Evolutionary conservation across 2,797 vertebrate genomes (phyloP), one percentile per base, ranked within the genome.

Genomic region (Champsocephalus gunnari): DNA sequence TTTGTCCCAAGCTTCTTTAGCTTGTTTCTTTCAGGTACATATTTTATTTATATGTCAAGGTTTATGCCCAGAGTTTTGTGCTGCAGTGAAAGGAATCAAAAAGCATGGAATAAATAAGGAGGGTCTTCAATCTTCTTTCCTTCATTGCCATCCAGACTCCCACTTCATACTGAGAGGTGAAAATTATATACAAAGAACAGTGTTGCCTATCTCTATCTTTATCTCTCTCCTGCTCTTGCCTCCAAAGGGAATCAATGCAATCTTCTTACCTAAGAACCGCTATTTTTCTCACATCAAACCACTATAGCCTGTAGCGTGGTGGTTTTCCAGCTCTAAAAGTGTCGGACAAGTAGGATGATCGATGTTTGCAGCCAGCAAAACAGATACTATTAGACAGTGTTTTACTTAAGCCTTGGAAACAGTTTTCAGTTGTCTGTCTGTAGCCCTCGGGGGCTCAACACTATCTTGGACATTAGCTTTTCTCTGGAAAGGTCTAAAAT

Each of bases 241-340:
- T 75, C 71, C 43, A 16, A 45, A 66, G 49, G 43, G 72, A 86
- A 91, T 89, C 85, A 76, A 72, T 89, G 77, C 80, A 87, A 87
- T 87, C 88, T 87, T 82, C 56, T 87, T 91, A 87, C 82, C 86
- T 89, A 89, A 91, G 79, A 89, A 89, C 89, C 68, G 78, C 81
- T 83, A 63, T 89, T 89, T 88, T 87, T 78, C 75, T 72, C 74
- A 87, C 89, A 88, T 89, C 87, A 84, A 90, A 84, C 78, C 47
- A 48, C 62, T 50, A 68, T 72, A 58, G 82, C 88, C 85, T 84
- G 81, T 84, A 85, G 87, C 80, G 8, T 53, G 59, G 13, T 75
- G 85, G 81, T 83, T 77, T 75, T 80, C 66, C 57, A 73, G 60
- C 77, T 80, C 72, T 62, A 49, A 80, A 83, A 66, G 80, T 88